A percentile compares a stretch with the other conserved stretches of the same genome.
These are phyloP conservation scores for Macrostomum lignano DNA, from an alignment of 1,140 invertebrate genomes.

Conservation along the genomic window DNA sequence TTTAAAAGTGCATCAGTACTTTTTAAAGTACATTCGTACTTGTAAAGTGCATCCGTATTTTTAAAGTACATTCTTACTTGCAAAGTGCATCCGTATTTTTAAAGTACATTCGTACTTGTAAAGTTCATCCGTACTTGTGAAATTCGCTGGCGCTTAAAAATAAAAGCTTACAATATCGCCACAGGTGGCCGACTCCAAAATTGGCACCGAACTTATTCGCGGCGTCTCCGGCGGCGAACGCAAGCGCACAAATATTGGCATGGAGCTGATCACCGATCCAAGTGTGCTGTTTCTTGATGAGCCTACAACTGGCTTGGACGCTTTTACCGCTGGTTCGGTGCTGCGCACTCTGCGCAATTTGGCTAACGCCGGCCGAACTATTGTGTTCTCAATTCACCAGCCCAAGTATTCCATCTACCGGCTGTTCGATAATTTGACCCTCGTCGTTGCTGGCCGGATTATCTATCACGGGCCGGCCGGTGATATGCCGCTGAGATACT, in stretches of 20 bases:
- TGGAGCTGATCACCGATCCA: conserved; percentile 25
- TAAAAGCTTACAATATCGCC: too few species aligned
- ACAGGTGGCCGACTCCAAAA: too few species aligned
- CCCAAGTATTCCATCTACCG: conserved; percentile 24
- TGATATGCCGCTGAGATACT: conserved; percentile 15
- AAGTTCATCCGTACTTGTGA: too few species aligned
- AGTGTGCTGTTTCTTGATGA: conserved; percentile 25
- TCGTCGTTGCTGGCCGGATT: conserved; percentile 16
- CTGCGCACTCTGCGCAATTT: conserved; percentile 20
- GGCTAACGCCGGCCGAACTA: conserved; percentile 15
- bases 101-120: too few species aligned
- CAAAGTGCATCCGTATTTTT: too few species aligned
- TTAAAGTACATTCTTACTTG: too few species aligned
- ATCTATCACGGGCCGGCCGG: conserved; percentile 18
- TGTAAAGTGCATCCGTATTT: too few species aligned
- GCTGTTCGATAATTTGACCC: conserved; percentile 18
- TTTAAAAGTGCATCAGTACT: too few species aligned
- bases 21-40: too few species aligned
- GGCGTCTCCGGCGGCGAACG: conserved; percentile 25
- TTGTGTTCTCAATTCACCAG: conserved; percentile 27
- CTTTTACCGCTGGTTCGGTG: conserved; percentile 23
- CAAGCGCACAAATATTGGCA: conserved; percentile 24
- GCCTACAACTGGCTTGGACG: conserved; percentile 27
- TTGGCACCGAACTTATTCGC: conserved; percentile 21
- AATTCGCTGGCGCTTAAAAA: too few species aligned